These are phyloP conservation scores for Lasioglossum villosulum DNA, from an alignment of 2,888 invertebrate genomes.

Conservation along the genomic window DNA sequence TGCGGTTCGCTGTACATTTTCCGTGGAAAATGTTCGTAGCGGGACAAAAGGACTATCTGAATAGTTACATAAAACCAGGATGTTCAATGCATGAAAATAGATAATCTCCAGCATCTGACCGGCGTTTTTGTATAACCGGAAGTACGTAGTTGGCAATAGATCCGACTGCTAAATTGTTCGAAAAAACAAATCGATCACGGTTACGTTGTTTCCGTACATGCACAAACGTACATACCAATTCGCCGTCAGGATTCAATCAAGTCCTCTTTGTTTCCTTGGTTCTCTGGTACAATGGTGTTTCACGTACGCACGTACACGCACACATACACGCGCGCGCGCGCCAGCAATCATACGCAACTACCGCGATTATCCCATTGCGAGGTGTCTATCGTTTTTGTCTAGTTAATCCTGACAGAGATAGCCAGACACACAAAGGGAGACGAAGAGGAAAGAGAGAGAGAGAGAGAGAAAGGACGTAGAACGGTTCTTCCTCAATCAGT, in stretches of 20 bases:
- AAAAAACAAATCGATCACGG: constrained; percentile 44
- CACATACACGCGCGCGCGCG: constrained; percentile 1
- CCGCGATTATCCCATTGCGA: constrained; percentile 64
- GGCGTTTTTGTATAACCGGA: constrained; percentile 31
- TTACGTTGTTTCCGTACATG: constrained; percentile 45
- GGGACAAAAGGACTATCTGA: constrained; percentile 8
- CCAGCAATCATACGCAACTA: constrained; percentile 61
- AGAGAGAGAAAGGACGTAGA: constrained; percentile 49
- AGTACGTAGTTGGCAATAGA: constrained; percentile 50
- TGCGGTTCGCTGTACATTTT: not conserved
- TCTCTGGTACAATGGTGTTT: constrained; percentile 27
- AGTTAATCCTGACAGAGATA: constrained; percentile 51
- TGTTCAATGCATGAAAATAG: constrained; percentile 27
- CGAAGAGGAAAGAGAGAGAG: not conserved
- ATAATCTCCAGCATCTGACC: constrained; percentile 8
- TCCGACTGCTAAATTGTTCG: constrained; percentile 48
- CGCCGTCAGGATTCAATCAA: constrained; percentile 45
- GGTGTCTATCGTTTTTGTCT: constrained; percentile 61
- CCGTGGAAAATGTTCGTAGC: not conserved
- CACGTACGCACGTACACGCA: constrained; percentile 18
- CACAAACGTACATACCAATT: constrained; percentile 58
- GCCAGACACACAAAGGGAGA: not conserved
- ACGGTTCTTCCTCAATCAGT: constrained; percentile 55
- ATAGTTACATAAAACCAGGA: constrained; percentile 34
- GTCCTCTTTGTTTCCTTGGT: constrained; percentile 46